Percentiles rank a stretch among this genome's conserved stretches.
Evolutionary conservation across 2,888 invertebrate genomes (phyloP).

Genomic region (Chromoteleia sp.): DNA sequence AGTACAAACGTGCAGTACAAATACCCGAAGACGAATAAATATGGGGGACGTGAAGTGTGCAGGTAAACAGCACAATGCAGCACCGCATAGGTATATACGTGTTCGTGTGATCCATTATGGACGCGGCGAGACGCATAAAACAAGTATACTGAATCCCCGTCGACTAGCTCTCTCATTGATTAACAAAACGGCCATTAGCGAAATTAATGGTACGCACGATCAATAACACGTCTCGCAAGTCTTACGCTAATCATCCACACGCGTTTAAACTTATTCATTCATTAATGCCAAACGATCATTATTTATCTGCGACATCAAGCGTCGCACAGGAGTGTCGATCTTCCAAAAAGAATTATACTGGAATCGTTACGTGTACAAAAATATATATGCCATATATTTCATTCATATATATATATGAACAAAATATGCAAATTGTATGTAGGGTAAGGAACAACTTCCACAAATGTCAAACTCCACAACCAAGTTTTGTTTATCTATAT

Average conservation of each 20-base stretch:
- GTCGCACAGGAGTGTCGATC: not conserved
- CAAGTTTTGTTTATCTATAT: no score
- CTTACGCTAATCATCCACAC: slow-evolving; percentile 47
- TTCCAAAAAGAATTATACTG: no score
- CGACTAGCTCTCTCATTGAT: slow-evolving; percentile 80
- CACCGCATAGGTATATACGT: slow-evolving; percentile 22
- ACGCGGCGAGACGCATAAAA: slow-evolving; percentile 60
- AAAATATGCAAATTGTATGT: no score
- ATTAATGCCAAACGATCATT: slow-evolving; percentile 16
- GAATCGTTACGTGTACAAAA: no score
- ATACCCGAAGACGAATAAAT: slow-evolving; percentile 58
- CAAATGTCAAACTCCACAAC: no score
- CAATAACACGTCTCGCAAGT: slow-evolving; percentile 70
- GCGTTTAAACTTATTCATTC: slow-evolving; percentile 31
- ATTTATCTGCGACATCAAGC: slow-evolving; percentile 19
- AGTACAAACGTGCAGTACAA: no score
- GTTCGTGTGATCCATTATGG: slow-evolving; percentile 59
- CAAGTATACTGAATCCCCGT: slow-evolving; percentile 68
- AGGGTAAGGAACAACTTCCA: no score
- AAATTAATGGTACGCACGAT: slow-evolving; percentile 80
- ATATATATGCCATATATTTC: no score
- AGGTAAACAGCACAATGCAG: slow-evolving; percentile 20
- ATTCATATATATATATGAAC: no score
- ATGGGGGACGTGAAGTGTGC: slow-evolving; percentile 54
- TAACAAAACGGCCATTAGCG: slow-evolving; percentile 79